Evolutionary conservation across 2,888 invertebrate genomes (phyloP), one percentile per base, ranked within the genome.

Genomic region (Polietes domitor): DNA sequence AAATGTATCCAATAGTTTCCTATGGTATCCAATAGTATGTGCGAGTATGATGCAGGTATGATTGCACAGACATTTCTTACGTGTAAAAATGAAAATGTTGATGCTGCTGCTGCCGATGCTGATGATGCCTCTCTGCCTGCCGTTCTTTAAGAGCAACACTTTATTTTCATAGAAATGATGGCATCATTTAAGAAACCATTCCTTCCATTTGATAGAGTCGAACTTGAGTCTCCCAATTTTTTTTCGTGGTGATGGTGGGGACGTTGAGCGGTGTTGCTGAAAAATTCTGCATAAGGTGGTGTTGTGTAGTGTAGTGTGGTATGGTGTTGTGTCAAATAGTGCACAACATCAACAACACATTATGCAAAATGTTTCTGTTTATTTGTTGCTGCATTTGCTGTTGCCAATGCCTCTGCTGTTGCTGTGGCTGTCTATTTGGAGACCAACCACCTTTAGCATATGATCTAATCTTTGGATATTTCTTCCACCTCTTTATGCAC

Each of bases 181-280:
- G 65, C 84, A 84, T 84, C 84, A 84, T 84, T 81, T 84, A 84
- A 81, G 81, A 73, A 84, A 84, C 81, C 84, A 84, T 79, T 84
- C 81, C 75, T 76, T 81, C 47, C 80, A 24, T 65, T 84, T 84
- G 76, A 84, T 84, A 76, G 84, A 81, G 78, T 77, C 77, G 68
- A 81, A 73, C 47, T 63, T 58, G 58, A 58, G 58, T 58, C 15
- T 24, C 12, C 50, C n/a, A n/a, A n/a, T n/a, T 84, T 43, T 68
- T 72, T 72, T 65, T 79, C 68, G 63, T 76, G 47, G 21, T 71
- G 17, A 0, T 28, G 15, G n/a, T 5, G 32, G 32, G 32, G 32
- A 1, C 21, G 43, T 43, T 43, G 43, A 21, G 41, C 28, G 41
- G 37, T 63, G 37, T 63, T 32, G 28, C 28, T 17, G 32, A 24